Conservation (phyloP, 2,113 vertebrate genomes). For the Baryphthengus martii region DNA sequence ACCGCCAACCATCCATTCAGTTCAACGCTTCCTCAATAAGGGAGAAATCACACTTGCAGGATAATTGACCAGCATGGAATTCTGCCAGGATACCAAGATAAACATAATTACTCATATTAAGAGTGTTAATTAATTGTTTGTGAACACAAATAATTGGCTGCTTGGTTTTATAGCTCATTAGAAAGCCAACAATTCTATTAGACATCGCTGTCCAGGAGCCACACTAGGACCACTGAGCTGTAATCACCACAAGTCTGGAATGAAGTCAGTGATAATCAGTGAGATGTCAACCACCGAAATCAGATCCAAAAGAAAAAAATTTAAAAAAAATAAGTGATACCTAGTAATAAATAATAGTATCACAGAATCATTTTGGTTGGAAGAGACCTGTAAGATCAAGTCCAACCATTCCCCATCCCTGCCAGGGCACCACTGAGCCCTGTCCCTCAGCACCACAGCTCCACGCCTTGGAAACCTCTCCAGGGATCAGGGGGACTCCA, state of each 20-base stretch:
- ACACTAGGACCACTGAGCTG: neutral
- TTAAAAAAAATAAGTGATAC: too few species aligned
- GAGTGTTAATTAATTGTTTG: slow-evolving; percentile 40
- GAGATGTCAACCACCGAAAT: neutral
- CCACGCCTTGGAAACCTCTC: neutral
- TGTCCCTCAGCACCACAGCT: neutral
- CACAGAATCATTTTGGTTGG: neutral
- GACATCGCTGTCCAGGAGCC: neutral
- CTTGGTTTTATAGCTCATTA: neutral
- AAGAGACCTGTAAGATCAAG: neutral
- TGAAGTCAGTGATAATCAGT: fast-evolving
- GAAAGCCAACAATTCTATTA: neutral
- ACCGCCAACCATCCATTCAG: neutral
- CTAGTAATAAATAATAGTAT: neutral
- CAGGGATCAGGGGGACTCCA: neutral
- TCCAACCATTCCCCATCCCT: neutral
- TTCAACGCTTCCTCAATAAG: neutral
- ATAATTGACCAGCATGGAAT: slow-evolving; percentile 25
- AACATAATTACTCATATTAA: slow-evolving; percentile 48
- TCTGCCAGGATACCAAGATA: slow-evolving; percentile 33
- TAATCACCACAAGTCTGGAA: neutral
- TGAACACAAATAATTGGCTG: slow-evolving; percentile 24
- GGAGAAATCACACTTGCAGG: neutral
- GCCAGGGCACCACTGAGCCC: neutral
- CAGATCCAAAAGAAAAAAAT: neutral